Conservation (phyloP, 2,797 vertebrate species). For the Pelobates cultripes region DNA sequence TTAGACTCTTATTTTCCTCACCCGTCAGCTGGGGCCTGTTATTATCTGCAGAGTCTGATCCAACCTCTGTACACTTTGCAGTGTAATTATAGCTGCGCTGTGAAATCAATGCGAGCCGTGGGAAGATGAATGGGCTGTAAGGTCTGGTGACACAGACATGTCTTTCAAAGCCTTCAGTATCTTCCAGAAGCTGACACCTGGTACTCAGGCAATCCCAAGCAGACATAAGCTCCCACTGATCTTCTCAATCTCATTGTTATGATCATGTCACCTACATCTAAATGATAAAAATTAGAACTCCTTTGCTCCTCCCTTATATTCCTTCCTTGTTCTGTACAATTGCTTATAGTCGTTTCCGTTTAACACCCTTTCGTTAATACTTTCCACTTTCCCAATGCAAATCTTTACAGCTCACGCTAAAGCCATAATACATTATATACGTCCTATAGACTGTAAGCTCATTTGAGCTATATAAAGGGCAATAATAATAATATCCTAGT, state of each 20-base stretch:
- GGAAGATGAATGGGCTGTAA: constrained; percentile 51
- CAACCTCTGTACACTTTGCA: constrained; percentile 52
- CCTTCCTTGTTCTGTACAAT: background rate
- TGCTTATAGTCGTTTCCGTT: background rate
- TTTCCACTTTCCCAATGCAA: no score
- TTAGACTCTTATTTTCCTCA: constrained; percentile 51
- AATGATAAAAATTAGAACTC: background rate
- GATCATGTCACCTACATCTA: background rate
- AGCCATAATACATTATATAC: no score
- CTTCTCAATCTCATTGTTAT: background rate
- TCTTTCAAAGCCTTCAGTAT: constrained; percentile 44
- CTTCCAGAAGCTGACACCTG: constrained; percentile 41
- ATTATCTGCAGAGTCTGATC: constrained; percentile 49
- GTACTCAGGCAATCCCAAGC: background rate
- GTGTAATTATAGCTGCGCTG: constrained; percentile 51
- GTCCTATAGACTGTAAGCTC: no score
- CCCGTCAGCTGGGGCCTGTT: constrained; percentile 49
- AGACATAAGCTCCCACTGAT: constrained; percentile 4
- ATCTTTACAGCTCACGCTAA: no score
- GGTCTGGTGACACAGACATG: constrained; percentile 45
- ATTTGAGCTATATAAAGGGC: no score
- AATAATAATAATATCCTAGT: no score
- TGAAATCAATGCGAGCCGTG: constrained; percentile 52
- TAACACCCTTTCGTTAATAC: no score
- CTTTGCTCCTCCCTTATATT: background rate